Base-by-base conservation (phyloP, 1,140 invertebrate species). In the Tribolium madens region DNA sequence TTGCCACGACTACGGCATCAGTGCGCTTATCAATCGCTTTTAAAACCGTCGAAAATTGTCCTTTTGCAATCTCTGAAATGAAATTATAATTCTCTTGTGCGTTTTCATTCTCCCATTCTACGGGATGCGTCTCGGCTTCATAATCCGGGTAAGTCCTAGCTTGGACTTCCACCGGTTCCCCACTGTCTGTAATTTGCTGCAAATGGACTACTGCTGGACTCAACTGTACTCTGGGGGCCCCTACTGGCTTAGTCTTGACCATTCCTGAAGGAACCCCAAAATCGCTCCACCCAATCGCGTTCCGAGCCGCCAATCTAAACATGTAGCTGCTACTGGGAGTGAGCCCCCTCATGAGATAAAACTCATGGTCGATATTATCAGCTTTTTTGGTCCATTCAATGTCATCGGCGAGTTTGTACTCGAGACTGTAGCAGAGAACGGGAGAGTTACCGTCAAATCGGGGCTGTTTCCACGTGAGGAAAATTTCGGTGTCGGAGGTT, bases 251-350 rank as follows among this genome's bases (percentile, higher is more conserved):
- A 0, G 94, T 95, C 80, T 91, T 91, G 4, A 93, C 86, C 0
- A 92, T 83, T 76, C 90, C 89, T 3, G 93, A 92, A 0, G 92
- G 91, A 21, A 95, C 92, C 48, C 94, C 93, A 78, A 91, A 90
- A 64, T 94, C 93, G 83, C 94, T 94, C 95, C 95, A 96, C n/a
- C 97, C 97, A 83, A 99, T 96, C 33, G 92, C 91, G 86, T 99
- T 99, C 69, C 91, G 90, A 0, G 96, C 96, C 1, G 94, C 91
- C 5, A 99, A 87, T 69, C 97, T 89, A 87, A 98, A 98, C 70
- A 95, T 91, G 85, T 99, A 98, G 72, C 90, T 91, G 0, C 92
- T 93, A 68, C 93, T 90, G 0, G 95, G 91, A 76, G 90, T 86
- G 1, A 99, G 88, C 77, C 93, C 90, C 78, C 91, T 90, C 0